Evolutionary conservation across 2,797 vertebrate species (phyloP), one percentile per base, ranked within the genome.

Genomic region (Morus bassanus): DNA sequence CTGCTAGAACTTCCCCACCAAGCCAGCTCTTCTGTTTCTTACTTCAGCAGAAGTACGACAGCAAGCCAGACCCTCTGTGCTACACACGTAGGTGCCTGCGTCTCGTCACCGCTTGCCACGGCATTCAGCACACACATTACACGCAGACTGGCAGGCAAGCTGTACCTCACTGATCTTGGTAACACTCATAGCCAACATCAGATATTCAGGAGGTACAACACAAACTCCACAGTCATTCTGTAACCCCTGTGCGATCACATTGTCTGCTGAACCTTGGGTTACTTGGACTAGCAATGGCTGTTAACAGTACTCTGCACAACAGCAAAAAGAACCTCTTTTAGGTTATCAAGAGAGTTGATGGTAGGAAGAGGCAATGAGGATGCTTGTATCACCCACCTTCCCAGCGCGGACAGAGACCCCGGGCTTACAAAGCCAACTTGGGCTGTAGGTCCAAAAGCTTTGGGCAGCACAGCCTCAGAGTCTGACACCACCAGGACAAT

Each of bases 61-160:
- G 35, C 69, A 48, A 63, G 27, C 11, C 54, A 46, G 54, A 17
- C 9, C 9, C 65, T 43, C 46, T 15, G 15, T 3, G 27, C 50
- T 18, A 30, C 41, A 27, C 35, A 5, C 1, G 1, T 1, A 10
- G 45, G 33, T 54, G 37, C 21, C 37, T 18, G 63, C 2, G 0
- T 25, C 19, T 9, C 33, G 27, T 12, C 61, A 25, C 35, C 7
- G 3, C 13, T 5, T 13, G 45, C 21, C 33, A 7, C 51, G n/a
- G 67, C 37, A 8, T 12, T 22, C 61, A 41, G 39, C 31, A 56
- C 54, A 35, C 19, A 2, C 8, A 5, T 9, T 5, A 28, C 10
- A 46, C 30, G 9, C 46, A 6, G 30, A 7, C 11, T 9, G 33
- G 14, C 73, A 37, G 31, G 33, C 2, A 19, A 60, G 69, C 37